These are phyloP conservation scores for Odontocerum albicorne DNA, from an alignment of 2,888 invertebrate genomes.

Conservation along the genomic window DNA sequence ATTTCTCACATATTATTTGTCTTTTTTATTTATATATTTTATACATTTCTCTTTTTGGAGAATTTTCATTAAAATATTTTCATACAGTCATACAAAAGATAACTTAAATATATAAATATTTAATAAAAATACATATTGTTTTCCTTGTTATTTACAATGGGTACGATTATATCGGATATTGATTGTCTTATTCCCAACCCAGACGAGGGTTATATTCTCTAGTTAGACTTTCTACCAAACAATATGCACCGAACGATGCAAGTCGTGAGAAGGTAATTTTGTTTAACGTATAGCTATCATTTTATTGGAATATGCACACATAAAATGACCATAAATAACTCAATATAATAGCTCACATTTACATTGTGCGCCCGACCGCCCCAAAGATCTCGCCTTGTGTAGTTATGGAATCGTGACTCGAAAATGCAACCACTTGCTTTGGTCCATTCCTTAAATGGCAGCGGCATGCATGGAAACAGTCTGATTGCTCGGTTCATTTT, in stretches of 20 bases:
- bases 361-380: constrained; percentile 1
- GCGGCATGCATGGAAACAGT: too few relatives aligned
- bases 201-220: constrained; percentile 15
- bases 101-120: too few relatives aligned
- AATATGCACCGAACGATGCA: constrained; percentile 11
- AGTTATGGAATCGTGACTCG: constrained; percentile 15
- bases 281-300: constrained; percentile 27
- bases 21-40: too few relatives aligned
- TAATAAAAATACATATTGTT: too few relatives aligned
- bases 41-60: too few relatives aligned
- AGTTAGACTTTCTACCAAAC: constrained; percentile 16
- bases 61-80: too few relatives aligned
- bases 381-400: constrained; percentile 4
- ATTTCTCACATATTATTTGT: too few relatives aligned
- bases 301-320: constrained; percentile 28
- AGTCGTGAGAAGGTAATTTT: constrained; percentile 30
- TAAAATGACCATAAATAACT: constrained; percentile 25
- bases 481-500: too few relatives aligned
- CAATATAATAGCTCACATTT: constrained; percentile 8
- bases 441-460: not conserved
- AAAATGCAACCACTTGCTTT: constrained; percentile 10
- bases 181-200: too few relatives aligned
- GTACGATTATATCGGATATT: too few relatives aligned
- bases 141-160: too few relatives aligned
- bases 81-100: too few relatives aligned